Evolutionary conservation across 2,113 vertebrate species (phyloP), one percentile per base, ranked within the genome.

Genomic region (Carettochelys insculpta): DNA sequence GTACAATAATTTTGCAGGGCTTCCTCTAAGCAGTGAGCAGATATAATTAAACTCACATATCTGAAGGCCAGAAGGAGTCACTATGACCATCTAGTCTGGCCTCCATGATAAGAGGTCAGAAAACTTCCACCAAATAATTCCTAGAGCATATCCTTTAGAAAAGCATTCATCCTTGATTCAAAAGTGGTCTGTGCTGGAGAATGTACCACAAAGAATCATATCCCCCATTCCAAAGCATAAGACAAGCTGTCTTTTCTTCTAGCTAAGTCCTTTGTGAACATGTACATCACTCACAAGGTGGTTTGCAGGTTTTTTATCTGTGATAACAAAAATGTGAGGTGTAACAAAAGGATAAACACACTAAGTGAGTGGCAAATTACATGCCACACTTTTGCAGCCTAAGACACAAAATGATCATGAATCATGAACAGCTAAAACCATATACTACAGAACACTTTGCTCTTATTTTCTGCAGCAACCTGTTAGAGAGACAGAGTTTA

Each of bases 341-440:
- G 61, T 73, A 92, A 77, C 50, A 82, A 11, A 10, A 41, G 2
- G 9, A 27, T 86, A 80, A 85, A 90, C 53, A 90, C 71, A 90
- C 80, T 68, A 61, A 78, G 54, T 82, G n/a, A 34, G 1, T 86
- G 80, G 48, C 78, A 56, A 84, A 83, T 77, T 86, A 95, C 20
- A 0, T 92, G 80, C 86, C 89, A 80, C 96, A 78, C 47, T 84
- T 90, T 86, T 80, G 31, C 87, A 86, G 20, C 41, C 34, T 3
- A 94, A 91, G 85, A 83, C 82, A 34, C 0, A 31, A 76, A 77
- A 90, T 77, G 73, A 92, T 83, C 8, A 20, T 95, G 88, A 95
- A 41, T 92, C 84, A 90, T 61, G 68, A 89, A 92, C 87, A 87
- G 22, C 54, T 1, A 0, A 65, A 78, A 27, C 45, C 78, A 94